Evolutionary conservation across 2,888 invertebrate species (phyloP).

Genomic region (Polylopha cassiicola): DNA sequence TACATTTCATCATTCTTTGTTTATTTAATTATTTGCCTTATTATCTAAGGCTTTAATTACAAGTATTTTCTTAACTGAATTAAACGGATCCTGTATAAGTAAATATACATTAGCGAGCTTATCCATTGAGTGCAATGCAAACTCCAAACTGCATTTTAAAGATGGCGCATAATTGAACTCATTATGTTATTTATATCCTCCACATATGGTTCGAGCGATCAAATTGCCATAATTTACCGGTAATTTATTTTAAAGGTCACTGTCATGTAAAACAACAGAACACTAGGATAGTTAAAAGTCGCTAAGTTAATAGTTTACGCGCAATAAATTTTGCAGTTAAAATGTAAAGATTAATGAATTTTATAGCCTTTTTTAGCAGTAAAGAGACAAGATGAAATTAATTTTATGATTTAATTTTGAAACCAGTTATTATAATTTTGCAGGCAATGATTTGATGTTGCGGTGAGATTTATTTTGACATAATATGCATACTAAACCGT

Average conservation of each 20-base stretch:
- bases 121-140: constrained; percentile 32
- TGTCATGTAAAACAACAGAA: constrained; percentile 19
- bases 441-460: too few relatives aligned
- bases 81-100: too few relatives aligned
- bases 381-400: too few relatives aligned
- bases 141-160: constrained; percentile 39
- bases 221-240: constrained; percentile 51
- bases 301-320: constrained; percentile 8
- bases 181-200: constrained; percentile 56
- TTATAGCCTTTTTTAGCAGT: too few relatives aligned
- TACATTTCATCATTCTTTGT: too few relatives aligned
- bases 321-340: background rate
- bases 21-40: background rate
- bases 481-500: too few relatives aligned
- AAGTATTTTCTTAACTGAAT: too few relatives aligned
- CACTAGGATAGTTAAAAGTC: constrained; percentile 11
- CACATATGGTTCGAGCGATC: constrained; percentile 47
- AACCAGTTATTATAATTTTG: too few relatives aligned
- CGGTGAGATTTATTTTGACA: too few relatives aligned
- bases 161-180: constrained; percentile 54
- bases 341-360: too few relatives aligned
- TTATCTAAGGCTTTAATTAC: too few relatives aligned
- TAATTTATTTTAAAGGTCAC: constrained; percentile 50
- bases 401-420: too few relatives aligned
- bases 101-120: background rate